These are phyloP conservation scores for Drosophila infuscata DNA, from an alignment of 2,888 invertebrate species.

Conservation along the genomic window DNA sequence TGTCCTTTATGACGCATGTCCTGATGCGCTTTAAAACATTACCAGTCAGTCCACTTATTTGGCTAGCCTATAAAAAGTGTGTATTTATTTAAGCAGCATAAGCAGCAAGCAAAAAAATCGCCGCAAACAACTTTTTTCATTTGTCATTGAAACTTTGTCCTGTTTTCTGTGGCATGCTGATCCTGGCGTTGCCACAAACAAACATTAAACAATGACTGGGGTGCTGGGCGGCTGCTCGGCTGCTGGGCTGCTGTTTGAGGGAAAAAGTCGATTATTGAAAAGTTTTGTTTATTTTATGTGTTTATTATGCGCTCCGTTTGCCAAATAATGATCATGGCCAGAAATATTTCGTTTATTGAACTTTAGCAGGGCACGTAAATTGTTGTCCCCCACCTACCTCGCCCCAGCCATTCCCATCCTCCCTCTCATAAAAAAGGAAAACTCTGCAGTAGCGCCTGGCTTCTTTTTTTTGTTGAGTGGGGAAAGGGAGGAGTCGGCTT, in stretches of 20 bases:
- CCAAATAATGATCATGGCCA: constrained; percentile 84
- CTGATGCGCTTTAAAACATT: constrained; percentile 45
- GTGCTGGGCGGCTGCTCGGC: not conserved
- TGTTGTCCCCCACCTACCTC: constrained; percentile 31
- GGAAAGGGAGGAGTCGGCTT: not conserved
- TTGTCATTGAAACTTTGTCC: constrained; percentile 81
- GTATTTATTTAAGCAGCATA: constrained; percentile 73
- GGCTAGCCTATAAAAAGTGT: constrained; percentile 70
- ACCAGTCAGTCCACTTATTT: constrained; percentile 16
- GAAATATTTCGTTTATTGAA: constrained; percentile 83
- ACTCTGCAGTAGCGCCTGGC: constrained; percentile 17
- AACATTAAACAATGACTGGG: constrained; percentile 75
- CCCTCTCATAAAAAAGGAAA: constrained; percentile 13
- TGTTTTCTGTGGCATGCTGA: constrained; percentile 28
- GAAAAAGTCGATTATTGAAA: constrained; percentile 81
- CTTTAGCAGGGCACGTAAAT: constrained; percentile 81
- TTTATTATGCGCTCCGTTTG: constrained; percentile 84
- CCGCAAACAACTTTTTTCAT: constrained; percentile 69
- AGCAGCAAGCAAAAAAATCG: constrained; percentile 43
- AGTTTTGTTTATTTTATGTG: constrained; percentile 82
- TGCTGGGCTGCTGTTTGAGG: not conserved
- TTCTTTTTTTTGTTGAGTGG: not conserved
- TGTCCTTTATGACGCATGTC: constrained; percentile 49
- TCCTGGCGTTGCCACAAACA: constrained; percentile 67
- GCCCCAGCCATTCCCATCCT: not conserved